Evolutionary conservation across 2,888 invertebrate genomes (phyloP).

Genomic region (Eilema depressum): DNA sequence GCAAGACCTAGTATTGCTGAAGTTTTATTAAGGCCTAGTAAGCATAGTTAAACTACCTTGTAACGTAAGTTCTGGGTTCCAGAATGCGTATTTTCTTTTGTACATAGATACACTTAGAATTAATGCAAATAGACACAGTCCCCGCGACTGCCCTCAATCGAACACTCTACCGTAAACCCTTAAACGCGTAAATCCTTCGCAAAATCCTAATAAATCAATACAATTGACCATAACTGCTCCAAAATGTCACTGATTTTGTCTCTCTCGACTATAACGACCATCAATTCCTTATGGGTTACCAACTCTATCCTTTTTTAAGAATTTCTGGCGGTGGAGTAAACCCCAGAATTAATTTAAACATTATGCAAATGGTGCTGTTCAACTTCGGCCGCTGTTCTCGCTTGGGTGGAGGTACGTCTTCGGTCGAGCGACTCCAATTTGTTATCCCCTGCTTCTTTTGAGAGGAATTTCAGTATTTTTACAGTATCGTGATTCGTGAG

Average conservation of each 20-base stretch:
- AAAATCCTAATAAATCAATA: neutral
- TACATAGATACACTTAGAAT: too few species aligned
- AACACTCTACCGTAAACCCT: neutral
- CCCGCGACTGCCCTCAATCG: neutral
- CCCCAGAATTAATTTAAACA: neutral
- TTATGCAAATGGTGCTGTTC: neutral
- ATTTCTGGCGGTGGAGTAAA: neutral
- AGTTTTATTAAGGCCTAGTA: too few species aligned
- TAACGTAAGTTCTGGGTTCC: neutral
- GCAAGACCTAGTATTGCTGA: too few species aligned
- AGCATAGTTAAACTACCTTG: neutral
- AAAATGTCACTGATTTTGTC: neutral
- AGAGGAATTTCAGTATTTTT: constrained; percentile 1
- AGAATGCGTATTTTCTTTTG: too few species aligned
- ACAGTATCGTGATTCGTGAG: neutral
- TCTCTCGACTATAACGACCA: neutral
- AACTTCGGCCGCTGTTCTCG: too few species aligned
- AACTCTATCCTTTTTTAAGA: neutral
- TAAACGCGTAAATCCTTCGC: too few species aligned
- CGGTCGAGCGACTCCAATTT: neutral
- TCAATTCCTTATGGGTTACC: neutral
- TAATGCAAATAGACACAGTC: too few species aligned
- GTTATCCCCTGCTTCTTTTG: neutral
- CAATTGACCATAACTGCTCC: neutral
- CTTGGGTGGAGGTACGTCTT: neutral